Conservation (phyloP, 2,797 vertebrate species). For the Sebastes variabilis region DNA sequence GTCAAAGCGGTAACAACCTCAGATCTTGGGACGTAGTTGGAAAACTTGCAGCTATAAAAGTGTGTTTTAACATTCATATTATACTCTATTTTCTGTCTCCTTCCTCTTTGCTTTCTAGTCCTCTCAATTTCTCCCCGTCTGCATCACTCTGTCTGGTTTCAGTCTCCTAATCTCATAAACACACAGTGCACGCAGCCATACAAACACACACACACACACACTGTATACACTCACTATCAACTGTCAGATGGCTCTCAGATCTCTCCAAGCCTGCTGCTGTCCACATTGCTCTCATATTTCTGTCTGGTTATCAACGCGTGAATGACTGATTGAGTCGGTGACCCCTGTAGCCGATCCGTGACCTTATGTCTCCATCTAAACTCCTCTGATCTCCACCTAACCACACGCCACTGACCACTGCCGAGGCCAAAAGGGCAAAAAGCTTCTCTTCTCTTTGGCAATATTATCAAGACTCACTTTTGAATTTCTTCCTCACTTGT, state of each 20-base stretch:
- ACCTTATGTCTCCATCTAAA: constrained; percentile 35
- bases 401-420: not conserved
- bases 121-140: not conserved
- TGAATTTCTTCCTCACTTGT: not conserved
- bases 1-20: not conserved
- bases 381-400: not conserved
- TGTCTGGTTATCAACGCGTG: constrained; percentile 31
- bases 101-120: not conserved
- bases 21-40: too few species aligned
- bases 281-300: constrained; percentile 63
- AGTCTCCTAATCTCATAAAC: constrained; percentile 8
- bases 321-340: constrained; percentile 51
- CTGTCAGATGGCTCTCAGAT: constrained; percentile 41
- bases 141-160: constrained; percentile 9
- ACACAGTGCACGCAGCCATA: not conserved
- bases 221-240: not conserved
- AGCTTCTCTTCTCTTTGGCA: not conserved
- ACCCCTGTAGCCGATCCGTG: constrained; percentile 45
- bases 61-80: not conserved
- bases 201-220: not conserved
- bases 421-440: not conserved
- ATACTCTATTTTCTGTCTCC: not conserved
- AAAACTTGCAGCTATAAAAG: not conserved
- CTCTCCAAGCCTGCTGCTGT: constrained; percentile 20
- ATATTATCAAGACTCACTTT: not conserved